Base-by-base conservation (phyloP, 2,797 vertebrate species). In the Neoniphon sammara region DNA sequence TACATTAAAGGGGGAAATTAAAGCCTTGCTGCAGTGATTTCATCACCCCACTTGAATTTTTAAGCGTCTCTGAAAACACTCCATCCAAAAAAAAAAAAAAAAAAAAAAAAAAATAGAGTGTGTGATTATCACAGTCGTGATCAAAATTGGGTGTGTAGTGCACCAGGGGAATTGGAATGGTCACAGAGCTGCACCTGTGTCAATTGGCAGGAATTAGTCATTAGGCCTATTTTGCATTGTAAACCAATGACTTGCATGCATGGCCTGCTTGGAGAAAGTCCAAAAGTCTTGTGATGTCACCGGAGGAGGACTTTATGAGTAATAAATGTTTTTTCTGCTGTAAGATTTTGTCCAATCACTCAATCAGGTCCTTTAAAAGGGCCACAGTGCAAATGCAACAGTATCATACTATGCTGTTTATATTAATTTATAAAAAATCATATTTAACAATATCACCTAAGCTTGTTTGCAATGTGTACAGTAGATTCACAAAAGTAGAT, bases 1-100 rank as follows among this genome's bases (percentile, higher is more conserved):
- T 63, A 55, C 75, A 81, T 81, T 66, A 77, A 74, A 75, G 20
- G 49, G 60, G 75, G 71, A 72, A 75, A 62, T 81, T 67, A 63
- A 85, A 56, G 58, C 66, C 50, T 3, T 34, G 47, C 49, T 73
- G 3, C 31, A 25, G 47, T 66, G 36, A 49, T 27, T 2, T 61
- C 21, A 15, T 10, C 31, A 63, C 21, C 21, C 20, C 17, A 67
- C 44, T 71, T 57, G n/a, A 62, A 77, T 59, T 70, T 57, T 57
- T 14, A 36, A 21, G 5, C 17, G 58, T 73, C 63, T 52, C 12
- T 53, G 42, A 49, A 49, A 66, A 61, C 21, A 7, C 23, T 30
- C 17, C 34, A 36, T 58, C 42, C 50, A 21, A 53, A 10, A 57
- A 53, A 59, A 47, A 7, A 6, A 34, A n/a, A n/a, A n/a, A n/a